These are phyloP conservation scores for Rhinoraja longicauda DNA, from an alignment of 2,797 vertebrate genomes.

Conservation along the genomic window DNA sequence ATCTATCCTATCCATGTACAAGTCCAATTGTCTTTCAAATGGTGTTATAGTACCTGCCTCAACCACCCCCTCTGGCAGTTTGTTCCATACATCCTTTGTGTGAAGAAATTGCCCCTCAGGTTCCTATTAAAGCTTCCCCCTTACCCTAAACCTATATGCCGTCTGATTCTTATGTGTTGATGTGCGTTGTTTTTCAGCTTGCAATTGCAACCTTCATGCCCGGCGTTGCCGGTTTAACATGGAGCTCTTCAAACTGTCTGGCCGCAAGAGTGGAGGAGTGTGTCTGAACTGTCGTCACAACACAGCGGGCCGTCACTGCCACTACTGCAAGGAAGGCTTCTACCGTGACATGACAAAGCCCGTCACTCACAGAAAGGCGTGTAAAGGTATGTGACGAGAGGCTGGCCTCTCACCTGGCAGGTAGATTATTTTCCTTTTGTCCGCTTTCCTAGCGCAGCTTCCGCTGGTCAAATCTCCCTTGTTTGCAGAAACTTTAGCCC, in stretches of 20 bases:
- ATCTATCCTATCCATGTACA: too few species aligned
- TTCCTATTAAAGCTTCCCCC: too few species aligned
- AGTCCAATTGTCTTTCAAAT: too few species aligned
- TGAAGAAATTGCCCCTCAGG: too few species aligned
- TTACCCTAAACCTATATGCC: too few species aligned
- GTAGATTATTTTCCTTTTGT: conserved; percentile 32
- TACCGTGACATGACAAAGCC: conserved; percentile 88
- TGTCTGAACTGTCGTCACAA: conserved; percentile 95
- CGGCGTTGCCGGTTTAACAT: conserved; percentile 93
- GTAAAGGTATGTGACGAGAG: conserved; percentile 69
- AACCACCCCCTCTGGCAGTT: too few species aligned
- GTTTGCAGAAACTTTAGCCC: conserved; percentile 44
- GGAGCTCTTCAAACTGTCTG: conserved; percentile 91
- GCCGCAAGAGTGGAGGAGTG: conserved; percentile 86
- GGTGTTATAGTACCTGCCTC: too few species aligned
- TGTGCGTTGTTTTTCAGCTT: conserved; percentile 60
- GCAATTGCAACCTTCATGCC: conserved; percentile 91
- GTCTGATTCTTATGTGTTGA: background rate
- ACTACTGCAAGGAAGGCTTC: conserved; percentile 96
- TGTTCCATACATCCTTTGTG: too few species aligned
- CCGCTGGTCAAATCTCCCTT: conserved; percentile 31
- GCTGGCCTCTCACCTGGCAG: background rate
- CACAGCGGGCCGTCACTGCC: conserved; percentile 87
- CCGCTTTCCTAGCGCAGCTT: conserved; percentile 5
- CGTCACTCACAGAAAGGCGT: conserved; percentile 88